Evolutionary conservation across 2,888 invertebrate genomes (phyloP).

Genomic region (Cryptus armator): DNA sequence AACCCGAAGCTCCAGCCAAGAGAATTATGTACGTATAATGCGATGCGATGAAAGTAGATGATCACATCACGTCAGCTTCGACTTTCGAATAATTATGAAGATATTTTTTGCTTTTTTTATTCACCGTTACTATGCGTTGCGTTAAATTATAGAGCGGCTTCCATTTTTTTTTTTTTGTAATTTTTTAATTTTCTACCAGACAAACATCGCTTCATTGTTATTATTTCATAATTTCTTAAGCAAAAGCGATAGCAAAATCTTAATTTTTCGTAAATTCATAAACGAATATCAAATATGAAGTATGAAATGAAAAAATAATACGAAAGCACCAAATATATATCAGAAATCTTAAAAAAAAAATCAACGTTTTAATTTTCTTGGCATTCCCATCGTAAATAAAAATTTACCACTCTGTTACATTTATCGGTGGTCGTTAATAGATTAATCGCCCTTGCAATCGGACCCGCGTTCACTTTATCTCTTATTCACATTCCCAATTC

Average conservation of each 20-base stretch:
- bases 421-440: conserved; percentile 58
- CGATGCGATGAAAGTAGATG: not conserved
- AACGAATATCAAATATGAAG: no score
- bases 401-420: conserved; percentile 32
- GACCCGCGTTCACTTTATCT: conserved; percentile 28
- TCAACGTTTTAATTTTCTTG: not conserved
- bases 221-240: no score
- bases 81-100: no score
- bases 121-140: no score
- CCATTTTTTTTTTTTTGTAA: no score
- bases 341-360: not conserved
- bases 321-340: not conserved
- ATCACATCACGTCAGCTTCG: not conserved
- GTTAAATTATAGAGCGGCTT: no score
- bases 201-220: no score
- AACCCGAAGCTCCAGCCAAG: not conserved
- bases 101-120: no score
- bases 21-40: not conserved
- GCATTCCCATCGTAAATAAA: not conserved
- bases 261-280: no score
- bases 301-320: not conserved
- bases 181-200: no score
- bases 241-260: no score
- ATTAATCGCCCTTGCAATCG: conserved; percentile 46
- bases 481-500: conserved; percentile 37